Conservation (phyloP, 1,140 invertebrate genomes). For the Drosophila quadrilineata region DNA sequence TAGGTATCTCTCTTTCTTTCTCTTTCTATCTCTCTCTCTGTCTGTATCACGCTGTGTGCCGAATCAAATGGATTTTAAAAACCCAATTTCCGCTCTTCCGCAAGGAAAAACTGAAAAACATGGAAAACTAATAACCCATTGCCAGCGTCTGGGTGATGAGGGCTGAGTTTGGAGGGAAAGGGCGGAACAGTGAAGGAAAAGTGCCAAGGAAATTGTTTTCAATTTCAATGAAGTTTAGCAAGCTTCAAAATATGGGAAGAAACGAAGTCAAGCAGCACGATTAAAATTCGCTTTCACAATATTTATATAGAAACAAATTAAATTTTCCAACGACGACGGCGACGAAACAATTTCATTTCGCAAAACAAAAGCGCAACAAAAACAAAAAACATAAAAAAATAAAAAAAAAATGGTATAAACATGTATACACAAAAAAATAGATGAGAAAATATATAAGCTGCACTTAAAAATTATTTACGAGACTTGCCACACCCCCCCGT, state of each 20-base stretch:
- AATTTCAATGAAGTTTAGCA: constrained; percentile 69
- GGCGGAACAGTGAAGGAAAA: constrained; percentile 38
- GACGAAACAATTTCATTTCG: constrained; percentile 77
- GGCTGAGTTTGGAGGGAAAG: background rate
- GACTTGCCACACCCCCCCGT: constrained; percentile 7
- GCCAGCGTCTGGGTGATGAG: constrained; percentile 17
- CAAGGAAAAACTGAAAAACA: constrained; percentile 39
- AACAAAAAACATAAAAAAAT: background rate
- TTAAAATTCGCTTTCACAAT: constrained; percentile 77
- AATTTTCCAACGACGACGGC: constrained; percentile 53
- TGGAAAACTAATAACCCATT: constrained; percentile 76
- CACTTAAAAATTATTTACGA: constrained; percentile 76
- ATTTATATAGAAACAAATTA: constrained; percentile 79
- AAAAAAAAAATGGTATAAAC: constrained; percentile 19
- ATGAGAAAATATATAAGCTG: constrained; percentile 60
- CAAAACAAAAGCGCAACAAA: constrained; percentile 54
- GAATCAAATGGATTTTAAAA: constrained; percentile 73
- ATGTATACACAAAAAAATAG: constrained; percentile 35
- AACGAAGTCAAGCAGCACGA: constrained; percentile 47
- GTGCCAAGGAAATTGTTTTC: constrained; percentile 75
- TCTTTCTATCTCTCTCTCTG: background rate
- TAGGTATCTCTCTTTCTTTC: background rate
- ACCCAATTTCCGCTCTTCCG: constrained; percentile 68
- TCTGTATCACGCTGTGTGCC: constrained; percentile 16
- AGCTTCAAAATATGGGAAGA: constrained; percentile 34